A percentile compares a stretch with the other conserved stretches of the same genome.
phyloP scores from a whole-genome alignment of 2,888 invertebrate genomes.

The Timema cristinae region DNA sequence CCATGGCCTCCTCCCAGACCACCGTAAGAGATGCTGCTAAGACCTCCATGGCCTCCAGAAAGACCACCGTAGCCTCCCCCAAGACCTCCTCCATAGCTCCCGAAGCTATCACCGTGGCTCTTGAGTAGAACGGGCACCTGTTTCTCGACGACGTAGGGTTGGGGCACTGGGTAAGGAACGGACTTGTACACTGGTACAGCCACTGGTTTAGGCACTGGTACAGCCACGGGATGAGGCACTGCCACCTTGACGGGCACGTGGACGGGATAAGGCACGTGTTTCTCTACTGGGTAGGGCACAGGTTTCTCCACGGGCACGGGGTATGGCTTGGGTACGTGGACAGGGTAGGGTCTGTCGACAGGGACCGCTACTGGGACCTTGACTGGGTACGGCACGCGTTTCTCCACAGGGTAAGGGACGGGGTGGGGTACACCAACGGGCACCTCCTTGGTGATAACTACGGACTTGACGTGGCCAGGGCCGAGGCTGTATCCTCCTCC shows the following conservation, averaged over 20 bases:
- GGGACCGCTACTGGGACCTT: slow-evolving; percentile 49
- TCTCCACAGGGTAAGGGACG: slow-evolving; percentile 41
- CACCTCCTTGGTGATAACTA: slow-evolving; percentile 29
- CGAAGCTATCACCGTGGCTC: not conserved
- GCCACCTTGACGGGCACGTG: slow-evolving; percentile 61
- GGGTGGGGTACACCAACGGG: slow-evolving; percentile 40
- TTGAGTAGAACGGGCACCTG: slow-evolving; percentile 18
- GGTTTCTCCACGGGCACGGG: slow-evolving; percentile 36
- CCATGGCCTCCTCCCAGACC: not conserved
- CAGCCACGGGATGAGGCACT: slow-evolving; percentile 49
- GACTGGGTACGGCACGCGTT: slow-evolving; percentile 40
- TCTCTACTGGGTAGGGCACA: slow-evolving; percentile 47
- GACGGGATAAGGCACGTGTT: slow-evolving; percentile 26
- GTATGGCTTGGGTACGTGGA: slow-evolving; percentile 55
- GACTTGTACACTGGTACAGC: slow-evolving; percentile 38
- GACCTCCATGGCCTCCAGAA: not conserved
- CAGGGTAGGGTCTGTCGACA: slow-evolving; percentile 44
- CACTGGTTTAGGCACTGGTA: slow-evolving; percentile 34
- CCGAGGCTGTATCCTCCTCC: slow-evolving; percentile 19
- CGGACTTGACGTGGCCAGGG: slow-evolving; percentile 25
- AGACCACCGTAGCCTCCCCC: not conserved
- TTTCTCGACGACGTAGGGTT: slow-evolving; percentile 17
- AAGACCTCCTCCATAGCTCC: not conserved
- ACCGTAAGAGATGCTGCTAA: not conserved
- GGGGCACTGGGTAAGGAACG: slow-evolving; percentile 18